Base-by-base conservation (phyloP, 2,888 invertebrate genomes). In the Yponomeuta plumbellus region DNA sequence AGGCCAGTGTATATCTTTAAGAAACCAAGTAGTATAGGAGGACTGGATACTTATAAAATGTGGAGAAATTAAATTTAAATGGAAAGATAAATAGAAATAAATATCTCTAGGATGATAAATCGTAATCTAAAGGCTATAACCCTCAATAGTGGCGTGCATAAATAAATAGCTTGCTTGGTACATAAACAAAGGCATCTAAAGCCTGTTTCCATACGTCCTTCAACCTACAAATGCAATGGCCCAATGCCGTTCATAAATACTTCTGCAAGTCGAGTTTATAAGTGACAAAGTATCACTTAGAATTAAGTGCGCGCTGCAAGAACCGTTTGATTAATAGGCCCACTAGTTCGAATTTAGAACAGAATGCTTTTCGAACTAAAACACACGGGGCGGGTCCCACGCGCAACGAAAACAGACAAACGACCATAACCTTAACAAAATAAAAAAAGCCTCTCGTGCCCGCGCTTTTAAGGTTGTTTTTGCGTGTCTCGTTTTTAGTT, bases 281-380 rank as follows among this genome's bases (percentile, higher is more conserved):
- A 69, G 68, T 84, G 85, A 85, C 84, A 85, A 83, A 84, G 80
- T 86, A 82, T 80, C 78, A 80, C 80, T 81, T 76, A 77, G 76
- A 79, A 83, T 83, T 81, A 83, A 81, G 80, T 75, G 76, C 23
- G 22, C 44, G 22, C 34, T 17, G 44, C 73, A 59, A 73, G 74
- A 70, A 69, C 74, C 78, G 82, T 80, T 81, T 76, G 80, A 86
- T 87, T 87, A 86, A 88, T 88, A 79, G 80, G 74, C 71, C 78
- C 75, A 75, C 76, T 74, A 22, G 74, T 76, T 83, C 79, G 82
- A 85, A 87, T 85, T 84, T 83, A 85, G 85, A 72, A 75, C 65
- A 78, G 80, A 80, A 76, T 80, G 78, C 81, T 83, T 79, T 75
- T 82, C 75, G 80, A 81, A 79, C 44, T 52, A 52, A 52, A 52